phyloP scores from a whole-genome alignment of 1,140 invertebrate genomes.

The Micrasema minimum region DNA sequence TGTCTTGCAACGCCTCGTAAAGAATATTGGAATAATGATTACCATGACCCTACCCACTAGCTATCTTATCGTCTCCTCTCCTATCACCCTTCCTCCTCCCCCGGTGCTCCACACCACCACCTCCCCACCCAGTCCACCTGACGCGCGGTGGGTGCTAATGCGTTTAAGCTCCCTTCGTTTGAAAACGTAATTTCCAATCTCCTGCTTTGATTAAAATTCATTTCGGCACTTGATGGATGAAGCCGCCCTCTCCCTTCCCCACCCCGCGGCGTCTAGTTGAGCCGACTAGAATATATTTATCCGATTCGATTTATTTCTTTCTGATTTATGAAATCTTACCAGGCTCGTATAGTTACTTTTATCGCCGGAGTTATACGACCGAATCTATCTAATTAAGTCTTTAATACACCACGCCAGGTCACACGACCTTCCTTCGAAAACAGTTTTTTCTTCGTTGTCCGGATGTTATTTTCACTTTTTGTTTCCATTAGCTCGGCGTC shows the following conservation, averaged over 20 bases:
- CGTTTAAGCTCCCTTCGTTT: slow-evolving; percentile 48
- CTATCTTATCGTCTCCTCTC: background rate
- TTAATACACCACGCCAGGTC: slow-evolving; percentile 26
- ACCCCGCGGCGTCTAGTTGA: slow-evolving; percentile 1
- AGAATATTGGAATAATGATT: background rate
- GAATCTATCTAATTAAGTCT: slow-evolving; percentile 24
- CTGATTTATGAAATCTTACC: slow-evolving; percentile 38
- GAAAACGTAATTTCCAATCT: slow-evolving; percentile 54
- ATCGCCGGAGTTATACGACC: slow-evolving; percentile 10
- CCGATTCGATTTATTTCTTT: slow-evolving; percentile 43
- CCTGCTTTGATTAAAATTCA: slow-evolving; percentile 54
- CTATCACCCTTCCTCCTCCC: background rate
- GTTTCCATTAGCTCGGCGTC: slow-evolving; percentile 30
- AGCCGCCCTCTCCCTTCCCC: slow-evolving; percentile 26
- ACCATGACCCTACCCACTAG: background rate
- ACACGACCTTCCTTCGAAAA: slow-evolving; percentile 11
- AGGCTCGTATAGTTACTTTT: slow-evolving; percentile 11
- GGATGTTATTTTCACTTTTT: slow-evolving; percentile 38
- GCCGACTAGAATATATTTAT: slow-evolving; percentile 36
- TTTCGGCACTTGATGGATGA: slow-evolving; percentile 54
- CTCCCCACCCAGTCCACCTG: slow-evolving; percentile 23
- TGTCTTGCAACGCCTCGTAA: background rate
- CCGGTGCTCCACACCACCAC: no score
- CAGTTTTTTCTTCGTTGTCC: slow-evolving; percentile 1
- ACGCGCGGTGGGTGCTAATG: slow-evolving; percentile 46